Percentiles rank a stretch among this genome's conserved stretches.
These are phyloP conservation scores for Pagrus major DNA, from an alignment of 2,113 vertebrate species.

Conservation along the genomic window DNA sequence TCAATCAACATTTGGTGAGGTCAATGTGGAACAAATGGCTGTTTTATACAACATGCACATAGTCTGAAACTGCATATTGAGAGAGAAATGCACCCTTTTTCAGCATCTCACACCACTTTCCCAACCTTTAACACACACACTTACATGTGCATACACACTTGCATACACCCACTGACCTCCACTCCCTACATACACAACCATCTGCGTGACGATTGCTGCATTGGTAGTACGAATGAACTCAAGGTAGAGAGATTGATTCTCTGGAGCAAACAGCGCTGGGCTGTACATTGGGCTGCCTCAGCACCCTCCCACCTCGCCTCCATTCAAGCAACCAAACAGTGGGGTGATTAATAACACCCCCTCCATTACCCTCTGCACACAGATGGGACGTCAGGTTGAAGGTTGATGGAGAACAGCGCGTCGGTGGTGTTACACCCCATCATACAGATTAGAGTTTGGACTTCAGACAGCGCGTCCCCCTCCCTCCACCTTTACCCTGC, in stretches of 20 bases:
- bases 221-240: slow-evolving; percentile 41
- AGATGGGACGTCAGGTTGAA: slow-evolving; percentile 81
- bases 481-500: slow-evolving; percentile 47
- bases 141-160: slow-evolving; percentile 4
- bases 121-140: slow-evolving; percentile 13
- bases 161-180: not conserved
- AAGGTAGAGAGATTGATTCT: slow-evolving; percentile 66
- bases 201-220: slow-evolving; percentile 15
- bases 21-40: slow-evolving; percentile 25
- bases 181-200: not conserved
- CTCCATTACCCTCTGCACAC: slow-evolving; percentile 80
- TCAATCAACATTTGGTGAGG: slow-evolving; percentile 35
- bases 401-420: slow-evolving; percentile 79
- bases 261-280: slow-evolving; percentile 16
- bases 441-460: slow-evolving; percentile 75
- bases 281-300: slow-evolving; percentile 45
- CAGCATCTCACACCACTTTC: slow-evolving; percentile 13
- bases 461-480: slow-evolving; percentile 53
- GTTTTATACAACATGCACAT: slow-evolving; percentile 16
- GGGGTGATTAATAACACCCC: slow-evolving; percentile 78
- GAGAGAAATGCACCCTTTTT: not conserved
- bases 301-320: not conserved
- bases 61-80: slow-evolving; percentile 19
- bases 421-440: slow-evolving; percentile 69
- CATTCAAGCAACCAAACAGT: slow-evolving; percentile 50